Evolutionary conservation across 2,888 invertebrate genomes (phyloP).

Genomic region (Halictus quadricinctus): DNA sequence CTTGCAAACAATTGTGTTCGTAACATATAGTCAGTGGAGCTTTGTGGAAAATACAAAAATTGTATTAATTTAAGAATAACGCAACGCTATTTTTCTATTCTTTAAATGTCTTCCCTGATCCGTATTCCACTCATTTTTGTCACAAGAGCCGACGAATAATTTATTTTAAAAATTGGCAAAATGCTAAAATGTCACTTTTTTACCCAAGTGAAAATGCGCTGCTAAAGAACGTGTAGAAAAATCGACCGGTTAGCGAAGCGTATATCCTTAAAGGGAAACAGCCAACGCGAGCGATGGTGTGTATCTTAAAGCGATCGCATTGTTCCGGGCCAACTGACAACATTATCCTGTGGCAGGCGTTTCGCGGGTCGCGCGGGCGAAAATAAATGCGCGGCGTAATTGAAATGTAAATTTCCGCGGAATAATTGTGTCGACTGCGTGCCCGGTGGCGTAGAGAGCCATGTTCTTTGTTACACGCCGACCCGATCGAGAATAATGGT

Average conservation of each 20-base stretch:
- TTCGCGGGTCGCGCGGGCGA: neutral
- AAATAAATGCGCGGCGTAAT: conserved; percentile 37
- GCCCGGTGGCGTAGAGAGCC: neutral
- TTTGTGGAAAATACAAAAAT: no score
- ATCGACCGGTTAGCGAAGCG: neutral
- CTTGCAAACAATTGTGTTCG: no score
- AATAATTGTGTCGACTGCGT: conserved; percentile 15
- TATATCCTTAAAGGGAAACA: neutral
- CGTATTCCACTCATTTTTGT: no score
- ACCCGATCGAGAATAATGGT: conserved; percentile 6
- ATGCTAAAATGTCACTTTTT: no score
- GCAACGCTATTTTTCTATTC: no score
- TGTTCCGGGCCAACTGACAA: neutral
- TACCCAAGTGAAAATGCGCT: no score
- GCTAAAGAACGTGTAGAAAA: neutral
- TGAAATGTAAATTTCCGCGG: conserved; percentile 35
- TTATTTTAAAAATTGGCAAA: no score
- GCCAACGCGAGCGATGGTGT: neutral
- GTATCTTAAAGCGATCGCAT: conserved; percentile 27
- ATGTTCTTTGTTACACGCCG: neutral
- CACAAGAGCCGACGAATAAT: no score
- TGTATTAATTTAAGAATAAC: no score
- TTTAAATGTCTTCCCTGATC: no score
- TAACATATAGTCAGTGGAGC: no score
- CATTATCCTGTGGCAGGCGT: neutral